Base-by-base conservation (phyloP, 2,113 vertebrate genomes). In the Cisticola juncidis region DNA sequence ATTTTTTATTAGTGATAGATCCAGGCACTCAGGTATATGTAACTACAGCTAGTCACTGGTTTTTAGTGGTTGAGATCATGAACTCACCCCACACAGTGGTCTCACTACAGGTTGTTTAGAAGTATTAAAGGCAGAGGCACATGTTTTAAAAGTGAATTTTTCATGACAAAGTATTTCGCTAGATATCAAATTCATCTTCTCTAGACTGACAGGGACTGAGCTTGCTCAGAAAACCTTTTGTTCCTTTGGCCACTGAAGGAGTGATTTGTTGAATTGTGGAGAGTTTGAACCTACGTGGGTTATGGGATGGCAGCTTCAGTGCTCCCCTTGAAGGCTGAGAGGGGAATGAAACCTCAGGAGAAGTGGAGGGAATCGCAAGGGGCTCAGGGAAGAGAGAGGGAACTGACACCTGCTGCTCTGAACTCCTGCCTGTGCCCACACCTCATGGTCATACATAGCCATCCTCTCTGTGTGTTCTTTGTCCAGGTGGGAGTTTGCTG, bases 401-500 rank as follows among this genome's bases (percentile, higher is more conserved):
- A 96, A 94, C 44, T 77, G 36, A 88, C 8, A 12, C 84, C 82
- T 88, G 61, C 94, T 97, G 92, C 93, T 96, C 89, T 76, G 56
- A 91, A 19, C 86, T 83, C 94, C 88, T 96, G 92, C 85, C 92
- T 97, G 66, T 95, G 94, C 19, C 79, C 95, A 95, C 47, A 9
- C 93, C 69, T 95, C 57, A 35, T 53, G 58, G 86, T 97, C 87
- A 86, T 76, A 76, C 90, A 90, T 74, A 94, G 86, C 96, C 97
- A 97, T 97, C 96, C 89, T 86, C 74, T 96, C 91, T 89, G 42
- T 97, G 95, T 96, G 96, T 96, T 98, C 91, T 98, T 96, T 97
- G 97, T 97, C 74, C 93, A 99, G 99, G 99, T 79, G 99, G 99
- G 81, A 99, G 98, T 97, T 98, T 99, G 97, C 98, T 99, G 90